Evolutionary conservation across 2,888 invertebrate species (phyloP).

Genomic region (Myopa testacea): DNA sequence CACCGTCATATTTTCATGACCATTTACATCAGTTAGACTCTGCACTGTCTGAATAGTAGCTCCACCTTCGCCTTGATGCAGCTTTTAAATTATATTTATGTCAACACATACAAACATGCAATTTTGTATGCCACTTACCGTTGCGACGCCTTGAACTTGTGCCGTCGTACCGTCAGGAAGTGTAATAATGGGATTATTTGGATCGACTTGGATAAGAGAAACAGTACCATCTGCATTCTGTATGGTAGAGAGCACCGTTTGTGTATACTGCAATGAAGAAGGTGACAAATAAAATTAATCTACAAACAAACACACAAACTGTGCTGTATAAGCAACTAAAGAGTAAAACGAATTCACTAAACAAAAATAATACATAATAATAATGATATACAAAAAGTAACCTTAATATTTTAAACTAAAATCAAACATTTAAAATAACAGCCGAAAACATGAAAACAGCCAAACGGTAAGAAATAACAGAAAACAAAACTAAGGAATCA

Average conservation of each 20-base stretch:
- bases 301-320: not conserved
- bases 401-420: conserved; percentile 28
- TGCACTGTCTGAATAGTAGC: conserved; percentile 76
- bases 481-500: conserved; percentile 42
- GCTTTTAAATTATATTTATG: conserved; percentile 64
- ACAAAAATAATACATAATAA: too few relatives aligned
- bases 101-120: not conserved
- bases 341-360: not conserved
- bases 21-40: conserved; percentile 76
- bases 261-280: conserved; percentile 75
- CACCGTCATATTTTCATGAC: conserved; percentile 85
- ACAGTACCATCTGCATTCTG: conserved; percentile 97
- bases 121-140: conserved; percentile 56
- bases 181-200: conserved; percentile 93
- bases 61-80: conserved; percentile 77
- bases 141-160: conserved; percentile 81
- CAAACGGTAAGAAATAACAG: conserved; percentile 43
- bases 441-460: conserved; percentile 4
- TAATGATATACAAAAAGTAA: not conserved
- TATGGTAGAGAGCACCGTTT: conserved; percentile 93
- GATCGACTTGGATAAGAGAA: conserved; percentile 95
- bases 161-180: conserved; percentile 96
- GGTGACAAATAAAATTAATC: not conserved
- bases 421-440: conserved; percentile 29
- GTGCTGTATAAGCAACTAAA: not conserved